Percentiles rank a stretch among this genome's conserved stretches.
These are phyloP conservation scores for Talpa occidentalis DNA, from an alignment of 2,113 vertebrate genomes.

Conservation along the genomic window DNA sequence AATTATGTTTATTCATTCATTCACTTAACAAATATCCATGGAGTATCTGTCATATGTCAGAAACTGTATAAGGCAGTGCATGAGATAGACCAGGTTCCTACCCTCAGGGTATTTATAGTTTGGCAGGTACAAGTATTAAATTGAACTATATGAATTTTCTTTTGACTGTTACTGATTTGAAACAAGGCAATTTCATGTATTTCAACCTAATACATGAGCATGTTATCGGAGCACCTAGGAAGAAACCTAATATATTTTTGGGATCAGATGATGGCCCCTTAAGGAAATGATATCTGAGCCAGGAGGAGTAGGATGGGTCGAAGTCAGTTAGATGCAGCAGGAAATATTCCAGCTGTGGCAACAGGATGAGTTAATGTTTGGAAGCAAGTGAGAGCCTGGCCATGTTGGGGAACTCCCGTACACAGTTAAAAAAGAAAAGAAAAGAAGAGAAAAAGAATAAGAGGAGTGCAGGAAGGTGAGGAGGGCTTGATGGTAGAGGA, in stretches of 20 bases:
- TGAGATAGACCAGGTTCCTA: background rate
- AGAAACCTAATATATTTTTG: background rate
- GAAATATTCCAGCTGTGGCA: background rate
- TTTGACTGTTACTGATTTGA: background rate
- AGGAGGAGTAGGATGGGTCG: background rate
- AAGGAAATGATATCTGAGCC: background rate
- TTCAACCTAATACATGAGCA: constrained; percentile 33
- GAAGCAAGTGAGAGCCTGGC: background rate
- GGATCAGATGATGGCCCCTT: background rate
- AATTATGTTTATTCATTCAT: background rate
- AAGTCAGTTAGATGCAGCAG: background rate
- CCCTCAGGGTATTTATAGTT: background rate
- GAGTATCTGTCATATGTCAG: background rate
- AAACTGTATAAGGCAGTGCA: background rate
- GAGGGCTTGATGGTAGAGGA: background rate
- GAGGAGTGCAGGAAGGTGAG: background rate
- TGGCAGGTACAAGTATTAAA: background rate
- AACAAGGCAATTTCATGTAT: constrained; percentile 29
- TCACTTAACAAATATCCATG: background rate
- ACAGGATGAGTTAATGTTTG: background rate
- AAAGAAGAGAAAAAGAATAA: background rate
- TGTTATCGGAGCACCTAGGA: background rate
- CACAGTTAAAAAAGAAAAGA: too few relatives aligned
- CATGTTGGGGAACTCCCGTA: background rate
- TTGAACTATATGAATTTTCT: constrained; percentile 31